phyloP scores from a whole-genome alignment of 2,888 invertebrate species.

The Drosophila algonquin region DNA sequence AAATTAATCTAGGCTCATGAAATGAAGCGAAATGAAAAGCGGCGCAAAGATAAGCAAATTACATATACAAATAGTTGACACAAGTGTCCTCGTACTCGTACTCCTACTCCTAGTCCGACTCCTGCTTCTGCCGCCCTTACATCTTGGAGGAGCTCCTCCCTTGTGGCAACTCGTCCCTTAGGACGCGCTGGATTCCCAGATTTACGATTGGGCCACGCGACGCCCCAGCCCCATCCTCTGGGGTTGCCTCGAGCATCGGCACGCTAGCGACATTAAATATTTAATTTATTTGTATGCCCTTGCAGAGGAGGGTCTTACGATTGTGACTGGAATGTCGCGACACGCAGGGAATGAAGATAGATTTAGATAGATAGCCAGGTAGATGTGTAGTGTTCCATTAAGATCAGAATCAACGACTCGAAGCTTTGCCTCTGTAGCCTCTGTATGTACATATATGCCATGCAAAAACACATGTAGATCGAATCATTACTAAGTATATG shows the following conservation, averaged over 20 bases:
- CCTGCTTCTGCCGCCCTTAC: background rate
- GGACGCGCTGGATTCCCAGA: slow-evolving; percentile 21
- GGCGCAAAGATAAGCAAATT: slow-evolving; percentile 38
- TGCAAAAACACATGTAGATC: background rate
- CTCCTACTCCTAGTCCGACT: slow-evolving; percentile 8
- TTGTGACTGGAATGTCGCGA: background rate
- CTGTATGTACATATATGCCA: no score
- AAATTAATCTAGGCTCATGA: slow-evolving; percentile 34
- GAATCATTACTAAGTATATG: background rate
- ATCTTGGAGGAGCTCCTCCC: slow-evolving; percentile 14
- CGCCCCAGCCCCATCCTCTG: background rate
- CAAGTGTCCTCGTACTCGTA: slow-evolving; percentile 32
- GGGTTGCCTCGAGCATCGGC: background rate
- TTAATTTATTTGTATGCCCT: slow-evolving; percentile 27
- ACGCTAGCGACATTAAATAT: slow-evolving; percentile 31
- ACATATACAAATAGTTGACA: slow-evolving; percentile 49
- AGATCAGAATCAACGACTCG: background rate
- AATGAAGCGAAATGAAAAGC: slow-evolving; percentile 36
- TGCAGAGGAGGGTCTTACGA: background rate
- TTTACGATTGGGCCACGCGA: slow-evolving; percentile 41
- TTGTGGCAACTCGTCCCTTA: background rate
- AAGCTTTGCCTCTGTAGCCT: background rate
- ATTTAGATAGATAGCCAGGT: background rate
- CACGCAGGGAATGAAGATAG: background rate
- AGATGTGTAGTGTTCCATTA: background rate